Conservation (phyloP, 2,888 invertebrate species). For the Cosmia trapezina region DNA sequence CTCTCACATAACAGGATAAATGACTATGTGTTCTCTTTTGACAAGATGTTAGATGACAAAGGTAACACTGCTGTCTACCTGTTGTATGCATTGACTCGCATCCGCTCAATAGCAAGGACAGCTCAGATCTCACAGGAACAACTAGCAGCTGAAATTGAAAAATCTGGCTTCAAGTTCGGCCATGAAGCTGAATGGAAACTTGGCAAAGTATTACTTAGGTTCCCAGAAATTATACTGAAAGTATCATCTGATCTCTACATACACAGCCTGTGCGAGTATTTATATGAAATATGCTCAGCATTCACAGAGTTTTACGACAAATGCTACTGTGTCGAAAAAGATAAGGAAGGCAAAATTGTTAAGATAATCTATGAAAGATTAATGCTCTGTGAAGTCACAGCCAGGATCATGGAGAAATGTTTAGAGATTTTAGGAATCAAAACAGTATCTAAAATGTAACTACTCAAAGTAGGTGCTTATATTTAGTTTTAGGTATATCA, state of each 20-base stretch:
- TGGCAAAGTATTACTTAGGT: constrained; percentile 95
- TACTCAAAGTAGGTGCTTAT: constrained; percentile 29
- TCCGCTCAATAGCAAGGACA: constrained; percentile 96
- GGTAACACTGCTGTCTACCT: constrained; percentile 99
- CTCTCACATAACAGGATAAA: constrained; percentile 97
- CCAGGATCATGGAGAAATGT: constrained; percentile 95
- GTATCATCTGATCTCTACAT: constrained; percentile 95
- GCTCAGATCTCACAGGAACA: constrained; percentile 92
- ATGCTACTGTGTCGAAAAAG: constrained; percentile 99
- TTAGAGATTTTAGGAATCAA: constrained; percentile 97
- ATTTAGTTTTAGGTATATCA: constrained; percentile 56
- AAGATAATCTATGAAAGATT: constrained; percentile 96
- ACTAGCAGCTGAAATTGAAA: constrained; percentile 91
- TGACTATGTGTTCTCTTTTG: constrained; percentile 99
- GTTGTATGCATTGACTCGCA: constrained; percentile 98
- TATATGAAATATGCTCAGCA: constrained; percentile 97
- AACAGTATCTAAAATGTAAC: constrained; percentile 97
- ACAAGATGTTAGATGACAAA: constrained; percentile 99
- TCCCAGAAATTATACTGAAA: constrained; percentile 96
- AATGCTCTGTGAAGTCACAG: constrained; percentile 97
- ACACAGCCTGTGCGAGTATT: constrained; percentile 97
- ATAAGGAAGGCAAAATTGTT: constrained; percentile 94
- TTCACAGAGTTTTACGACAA: constrained; percentile 99
- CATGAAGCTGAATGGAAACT: constrained; percentile 99
- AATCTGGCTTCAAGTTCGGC: constrained; percentile 92